Percentiles rank a stretch among this genome's conserved stretches.
Evolutionary conservation across 2,113 vertebrate species (phyloP).

Genomic region (Stigmatopora nigra): DNA sequence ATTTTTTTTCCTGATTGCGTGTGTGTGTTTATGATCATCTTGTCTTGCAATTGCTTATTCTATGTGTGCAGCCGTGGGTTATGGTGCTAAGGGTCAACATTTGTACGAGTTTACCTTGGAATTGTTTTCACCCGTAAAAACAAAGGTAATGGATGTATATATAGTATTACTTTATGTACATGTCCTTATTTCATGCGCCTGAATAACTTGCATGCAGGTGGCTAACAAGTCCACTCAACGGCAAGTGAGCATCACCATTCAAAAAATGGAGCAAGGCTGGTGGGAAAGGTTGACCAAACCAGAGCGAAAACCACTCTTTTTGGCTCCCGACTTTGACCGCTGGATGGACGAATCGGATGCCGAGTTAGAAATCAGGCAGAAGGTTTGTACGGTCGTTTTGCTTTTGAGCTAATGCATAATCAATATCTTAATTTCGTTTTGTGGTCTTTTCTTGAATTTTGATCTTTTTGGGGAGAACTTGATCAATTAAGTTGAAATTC

Average conservation of each 20-base stretch:
- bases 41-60: background rate
- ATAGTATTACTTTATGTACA: fast-evolving
- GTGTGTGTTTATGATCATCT: background rate
- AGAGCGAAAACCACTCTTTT: slow-evolving; percentile 83
- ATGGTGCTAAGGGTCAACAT: slow-evolving; percentile 90
- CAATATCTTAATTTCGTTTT: background rate
- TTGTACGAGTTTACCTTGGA: slow-evolving; percentile 87
- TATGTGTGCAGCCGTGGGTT: slow-evolving; percentile 77
- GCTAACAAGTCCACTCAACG: slow-evolving; percentile 81
- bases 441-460: background rate
- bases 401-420: background rate
- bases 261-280: slow-evolving; percentile 81
- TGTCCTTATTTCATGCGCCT: background rate
- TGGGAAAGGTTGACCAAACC: slow-evolving; percentile 85
- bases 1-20: background rate
- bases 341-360: slow-evolving; percentile 96
- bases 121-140: slow-evolving; percentile 80
- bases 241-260: slow-evolving; percentile 84
- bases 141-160: slow-evolving; percentile 68
- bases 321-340: slow-evolving; percentile 90
- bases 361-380: slow-evolving; percentile 87
- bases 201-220: slow-evolving; percentile 57
- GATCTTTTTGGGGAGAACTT: background rate
- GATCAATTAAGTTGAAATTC: no score
- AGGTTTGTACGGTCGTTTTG: slow-evolving; percentile 60